A percentile compares a stretch with the other conserved stretches of the same genome.
phyloP scores from a whole-genome alignment of 2,113 vertebrate species.

The Fulmarus glacialis region DNA sequence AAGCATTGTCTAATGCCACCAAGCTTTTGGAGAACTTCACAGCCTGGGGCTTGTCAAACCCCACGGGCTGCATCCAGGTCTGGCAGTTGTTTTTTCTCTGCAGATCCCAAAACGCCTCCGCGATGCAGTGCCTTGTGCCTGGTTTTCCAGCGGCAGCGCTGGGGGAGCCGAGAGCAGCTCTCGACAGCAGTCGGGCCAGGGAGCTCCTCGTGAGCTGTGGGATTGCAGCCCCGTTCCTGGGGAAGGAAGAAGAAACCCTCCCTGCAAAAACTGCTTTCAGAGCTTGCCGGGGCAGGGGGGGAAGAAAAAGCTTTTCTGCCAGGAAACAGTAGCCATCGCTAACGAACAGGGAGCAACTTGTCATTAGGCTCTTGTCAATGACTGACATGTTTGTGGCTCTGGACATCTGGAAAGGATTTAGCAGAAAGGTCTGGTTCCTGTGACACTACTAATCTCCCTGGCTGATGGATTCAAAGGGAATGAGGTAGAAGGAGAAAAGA shows the following conservation, averaged over 20 bases:
- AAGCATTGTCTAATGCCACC: neutral
- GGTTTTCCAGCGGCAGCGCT: neutral
- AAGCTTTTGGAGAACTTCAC: neutral
- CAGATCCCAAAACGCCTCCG: neutral
- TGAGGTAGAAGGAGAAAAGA: neutral
- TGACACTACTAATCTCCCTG: slow-evolving; percentile 35
- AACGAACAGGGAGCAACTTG: slow-evolving; percentile 55
- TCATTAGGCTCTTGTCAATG: slow-evolving; percentile 52
- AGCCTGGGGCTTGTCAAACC: neutral
- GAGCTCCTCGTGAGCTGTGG: neutral
- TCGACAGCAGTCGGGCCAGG: rapidly evolving
- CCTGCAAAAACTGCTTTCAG: neutral
- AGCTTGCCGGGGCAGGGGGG: neutral
- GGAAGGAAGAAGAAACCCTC: neutral
- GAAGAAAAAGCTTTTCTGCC: slow-evolving; percentile 3
- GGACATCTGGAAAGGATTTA: slow-evolving; percentile 80
- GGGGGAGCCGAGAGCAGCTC: neutral
- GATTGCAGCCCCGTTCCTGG: neutral
- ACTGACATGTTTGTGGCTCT: slow-evolving; percentile 50
- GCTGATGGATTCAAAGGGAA: slow-evolving; percentile 9
- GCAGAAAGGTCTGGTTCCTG: slow-evolving; percentile 43
- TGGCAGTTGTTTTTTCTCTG: neutral
- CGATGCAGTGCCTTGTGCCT: rapidly evolving
- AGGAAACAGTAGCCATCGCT: slow-evolving; percentile 61
- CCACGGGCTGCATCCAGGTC: neutral